phyloP scores from a whole-genome alignment of 2,888 invertebrate species.

The Eupithecia subfuscata region DNA sequence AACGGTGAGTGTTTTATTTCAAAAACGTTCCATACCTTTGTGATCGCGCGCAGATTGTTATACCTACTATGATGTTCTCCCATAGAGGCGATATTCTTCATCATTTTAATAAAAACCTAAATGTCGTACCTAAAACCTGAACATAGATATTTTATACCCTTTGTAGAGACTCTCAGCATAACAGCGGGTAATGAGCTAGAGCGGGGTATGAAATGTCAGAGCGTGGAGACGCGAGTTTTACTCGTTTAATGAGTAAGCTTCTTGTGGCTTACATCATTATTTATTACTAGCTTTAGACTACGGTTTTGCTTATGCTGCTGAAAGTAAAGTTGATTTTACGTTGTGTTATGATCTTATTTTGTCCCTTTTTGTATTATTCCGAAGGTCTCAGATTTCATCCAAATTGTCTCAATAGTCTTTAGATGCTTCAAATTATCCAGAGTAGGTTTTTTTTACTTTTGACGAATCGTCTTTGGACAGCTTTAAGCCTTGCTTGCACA shows the following conservation, averaged over 20 bases:
- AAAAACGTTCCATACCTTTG: no score
- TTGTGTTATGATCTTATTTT: neutral
- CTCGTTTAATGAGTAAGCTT: conserved; percentile 22
- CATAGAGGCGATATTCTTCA: neutral
- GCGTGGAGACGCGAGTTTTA: conserved; percentile 13
- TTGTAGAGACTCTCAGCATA: conserved; percentile 24
- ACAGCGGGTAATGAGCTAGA: conserved; percentile 29
- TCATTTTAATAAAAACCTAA: neutral
- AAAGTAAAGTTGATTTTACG: neutral
- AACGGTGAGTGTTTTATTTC: no score
- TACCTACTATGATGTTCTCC: neutral
- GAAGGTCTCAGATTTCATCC: neutral
- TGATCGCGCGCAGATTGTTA: neutral
- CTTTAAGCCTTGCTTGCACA: neutral
- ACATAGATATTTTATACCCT: conserved; percentile 17
- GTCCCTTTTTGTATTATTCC: neutral
- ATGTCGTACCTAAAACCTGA: conserved; percentile 10
- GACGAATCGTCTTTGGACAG: neutral
- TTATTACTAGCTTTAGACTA: conserved; percentile 4
- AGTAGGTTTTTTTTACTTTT: neutral
- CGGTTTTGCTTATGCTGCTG: conserved; percentile 6
- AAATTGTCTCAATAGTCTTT: neutral
- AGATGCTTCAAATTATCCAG: neutral
- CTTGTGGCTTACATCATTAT: conserved; percentile 16
- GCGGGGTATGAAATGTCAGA: conserved; percentile 32